phyloP scores from a whole-genome alignment of 2,888 invertebrate genomes.

The Lamproptera curius region DNA sequence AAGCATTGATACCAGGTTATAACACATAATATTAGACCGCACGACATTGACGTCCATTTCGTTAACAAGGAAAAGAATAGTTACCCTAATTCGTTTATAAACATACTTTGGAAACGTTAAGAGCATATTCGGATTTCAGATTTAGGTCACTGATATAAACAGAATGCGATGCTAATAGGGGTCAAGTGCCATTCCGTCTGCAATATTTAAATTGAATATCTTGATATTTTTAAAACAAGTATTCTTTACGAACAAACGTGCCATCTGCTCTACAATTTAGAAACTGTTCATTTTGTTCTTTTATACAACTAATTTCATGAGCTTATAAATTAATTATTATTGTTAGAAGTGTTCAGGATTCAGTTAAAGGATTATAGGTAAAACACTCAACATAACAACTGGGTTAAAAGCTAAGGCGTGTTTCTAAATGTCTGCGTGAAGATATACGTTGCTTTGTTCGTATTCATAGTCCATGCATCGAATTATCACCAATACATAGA shows the following conservation, averaged over 20 bases:
- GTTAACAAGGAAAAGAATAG: slow-evolving; percentile 17
- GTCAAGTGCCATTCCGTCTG: slow-evolving; percentile 34
- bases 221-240: slow-evolving; percentile 10
- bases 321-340: no score
- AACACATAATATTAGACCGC: slow-evolving; percentile 1
- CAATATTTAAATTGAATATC: slow-evolving; percentile 13
- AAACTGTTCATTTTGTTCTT: not conserved
- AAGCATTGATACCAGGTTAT: not conserved
- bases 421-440: slow-evolving; percentile 40
- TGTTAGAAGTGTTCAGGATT: no score
- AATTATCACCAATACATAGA: slow-evolving; percentile 21
- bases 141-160: slow-evolving; percentile 28
- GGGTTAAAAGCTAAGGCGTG: not conserved
- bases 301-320: not conserved
- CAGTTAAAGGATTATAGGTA: no score
- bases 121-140: slow-evolving; percentile 26
- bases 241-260: no score
- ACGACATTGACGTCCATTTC: slow-evolving; percentile 6
- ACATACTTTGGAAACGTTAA: slow-evolving; percentile 20
- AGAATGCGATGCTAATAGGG: slow-evolving; percentile 28
- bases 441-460: slow-evolving; percentile 24
- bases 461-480: slow-evolving; percentile 19
- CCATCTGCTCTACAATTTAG: no score
- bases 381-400: not conserved
- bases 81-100: slow-evolving; percentile 20